phyloP scores from a whole-genome alignment of 2,113 vertebrate genomes.

The Oxyruncus cristatus region DNA sequence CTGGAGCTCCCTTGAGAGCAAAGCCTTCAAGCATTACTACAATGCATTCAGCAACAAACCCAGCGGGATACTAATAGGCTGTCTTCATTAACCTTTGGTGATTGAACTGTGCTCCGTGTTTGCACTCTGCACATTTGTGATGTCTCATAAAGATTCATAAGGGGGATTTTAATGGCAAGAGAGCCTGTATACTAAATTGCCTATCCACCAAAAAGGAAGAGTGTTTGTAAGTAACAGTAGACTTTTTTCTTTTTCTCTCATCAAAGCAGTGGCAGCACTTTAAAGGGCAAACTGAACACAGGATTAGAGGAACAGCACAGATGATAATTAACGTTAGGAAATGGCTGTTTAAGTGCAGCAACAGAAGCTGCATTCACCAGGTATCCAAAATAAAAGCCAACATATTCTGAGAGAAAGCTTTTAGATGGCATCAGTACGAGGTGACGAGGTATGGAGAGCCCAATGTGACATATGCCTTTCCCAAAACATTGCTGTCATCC shows the following conservation, averaged over 20 bases:
- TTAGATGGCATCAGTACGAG: neutral
- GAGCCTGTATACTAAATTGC: neutral
- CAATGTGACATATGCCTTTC: neutral
- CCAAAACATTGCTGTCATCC: neutral
- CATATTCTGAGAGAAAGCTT: neutral
- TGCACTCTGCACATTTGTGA: neutral
- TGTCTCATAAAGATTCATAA: conserved; percentile 20
- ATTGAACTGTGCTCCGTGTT: neutral
- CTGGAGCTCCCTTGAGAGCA: neutral
- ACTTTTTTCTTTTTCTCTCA: neutral
- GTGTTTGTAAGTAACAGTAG: neutral
- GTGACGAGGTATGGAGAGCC: neutral
- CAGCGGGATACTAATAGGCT: conserved; percentile 4
- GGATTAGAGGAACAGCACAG: neutral
- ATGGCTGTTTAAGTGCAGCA: neutral
- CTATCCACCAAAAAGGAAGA: neutral
- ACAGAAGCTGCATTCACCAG: neutral
- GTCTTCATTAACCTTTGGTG: conserved; percentile 27
- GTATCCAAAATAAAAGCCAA: neutral
- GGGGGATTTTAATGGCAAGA: neutral
- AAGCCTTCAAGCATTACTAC: neutral
- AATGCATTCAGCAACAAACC: neutral
- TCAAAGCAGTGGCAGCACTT: neutral
- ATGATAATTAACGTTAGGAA: neutral
- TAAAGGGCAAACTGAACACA: neutral